Percentiles rank a stretch among this genome's conserved stretches.
These are phyloP conservation scores for Sclerurus mexicanus DNA, from an alignment of 2,113 vertebrate species.

Conservation along the genomic window DNA sequence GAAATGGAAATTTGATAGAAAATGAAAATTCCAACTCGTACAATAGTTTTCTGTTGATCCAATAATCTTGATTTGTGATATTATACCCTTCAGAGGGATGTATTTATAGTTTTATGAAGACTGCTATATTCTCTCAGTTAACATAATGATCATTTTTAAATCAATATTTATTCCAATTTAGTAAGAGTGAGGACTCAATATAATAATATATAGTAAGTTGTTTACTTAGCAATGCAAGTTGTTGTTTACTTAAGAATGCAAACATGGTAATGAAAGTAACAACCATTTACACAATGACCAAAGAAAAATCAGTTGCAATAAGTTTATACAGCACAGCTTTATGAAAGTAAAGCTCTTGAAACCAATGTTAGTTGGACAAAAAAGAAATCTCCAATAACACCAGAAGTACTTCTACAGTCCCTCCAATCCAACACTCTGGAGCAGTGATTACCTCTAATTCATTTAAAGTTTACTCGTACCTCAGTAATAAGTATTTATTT, in stretches of 20 bases:
- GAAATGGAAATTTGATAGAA: not conserved
- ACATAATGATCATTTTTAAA: not conserved
- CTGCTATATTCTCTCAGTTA: not conserved
- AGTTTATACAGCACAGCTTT: not conserved
- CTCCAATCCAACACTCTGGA: not conserved
- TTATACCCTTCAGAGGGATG: not conserved
- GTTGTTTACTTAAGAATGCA: not conserved
- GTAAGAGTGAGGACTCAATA: not conserved
- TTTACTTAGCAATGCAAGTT: not conserved
- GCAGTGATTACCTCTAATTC: not conserved
- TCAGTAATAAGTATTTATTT: not conserved
- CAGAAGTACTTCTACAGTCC: not conserved
- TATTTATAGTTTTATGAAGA: not conserved
- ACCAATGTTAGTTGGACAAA: not conserved
- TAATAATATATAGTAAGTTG: not conserved
- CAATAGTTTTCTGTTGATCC: not conserved
- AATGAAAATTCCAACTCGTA: not conserved
- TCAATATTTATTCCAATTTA: not conserved
- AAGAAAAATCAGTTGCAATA: not conserved
- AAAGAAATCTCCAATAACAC: not conserved
- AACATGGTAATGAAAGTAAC: not conserved
- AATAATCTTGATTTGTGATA: not conserved
- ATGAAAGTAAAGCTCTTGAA: not conserved
- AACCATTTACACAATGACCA: not conserved
- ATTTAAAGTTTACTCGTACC: not conserved